A percentile compares a stretch with the other conserved stretches of the same genome.
Conservation (phyloP, 2,888 invertebrate genomes). For the Cactoblastis cactorum region DNA sequence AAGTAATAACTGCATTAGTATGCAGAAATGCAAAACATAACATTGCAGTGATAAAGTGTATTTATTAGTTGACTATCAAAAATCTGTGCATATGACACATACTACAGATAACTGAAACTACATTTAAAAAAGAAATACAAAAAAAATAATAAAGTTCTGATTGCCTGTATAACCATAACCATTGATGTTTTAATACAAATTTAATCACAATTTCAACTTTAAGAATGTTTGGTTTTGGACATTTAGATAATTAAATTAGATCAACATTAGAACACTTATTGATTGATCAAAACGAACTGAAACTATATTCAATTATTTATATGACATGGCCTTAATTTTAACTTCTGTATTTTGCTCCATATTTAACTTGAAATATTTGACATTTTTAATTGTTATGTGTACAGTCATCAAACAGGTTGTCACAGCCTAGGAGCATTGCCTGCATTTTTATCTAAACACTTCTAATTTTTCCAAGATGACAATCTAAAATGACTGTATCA, state of each 20-base stretch:
- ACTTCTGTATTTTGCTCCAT: neutral
- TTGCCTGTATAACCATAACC: too few species aligned
- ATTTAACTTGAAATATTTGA: neutral
- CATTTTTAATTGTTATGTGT: neutral
- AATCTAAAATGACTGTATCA: constrained; percentile 18
- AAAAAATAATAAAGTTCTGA: too few species aligned
- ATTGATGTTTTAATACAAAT: too few species aligned
- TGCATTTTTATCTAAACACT: constrained; percentile 1
- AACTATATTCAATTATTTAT: too few species aligned
- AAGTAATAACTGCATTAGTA: constrained; percentile 3
- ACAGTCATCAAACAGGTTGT: neutral
- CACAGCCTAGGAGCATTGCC: neutral
- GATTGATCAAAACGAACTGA: too few species aligned
- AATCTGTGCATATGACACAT: neutral
- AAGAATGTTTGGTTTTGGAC: too few species aligned
- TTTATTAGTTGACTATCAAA: constrained; percentile 1
- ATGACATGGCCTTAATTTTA: too few species aligned
- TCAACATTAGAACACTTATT: too few species aligned
- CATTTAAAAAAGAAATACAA: too few species aligned
- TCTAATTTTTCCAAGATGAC: constrained; percentile 9
- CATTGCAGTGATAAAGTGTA: neutral
- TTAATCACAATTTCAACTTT: too few species aligned
- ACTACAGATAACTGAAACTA: neutral
- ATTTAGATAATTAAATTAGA: too few species aligned
- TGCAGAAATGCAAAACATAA: constrained; percentile 6